These are phyloP conservation scores for Isaurus tuberculatus DNA, from an alignment of 92 coral and sea anemone species.

Conservation along the genomic window DNA sequence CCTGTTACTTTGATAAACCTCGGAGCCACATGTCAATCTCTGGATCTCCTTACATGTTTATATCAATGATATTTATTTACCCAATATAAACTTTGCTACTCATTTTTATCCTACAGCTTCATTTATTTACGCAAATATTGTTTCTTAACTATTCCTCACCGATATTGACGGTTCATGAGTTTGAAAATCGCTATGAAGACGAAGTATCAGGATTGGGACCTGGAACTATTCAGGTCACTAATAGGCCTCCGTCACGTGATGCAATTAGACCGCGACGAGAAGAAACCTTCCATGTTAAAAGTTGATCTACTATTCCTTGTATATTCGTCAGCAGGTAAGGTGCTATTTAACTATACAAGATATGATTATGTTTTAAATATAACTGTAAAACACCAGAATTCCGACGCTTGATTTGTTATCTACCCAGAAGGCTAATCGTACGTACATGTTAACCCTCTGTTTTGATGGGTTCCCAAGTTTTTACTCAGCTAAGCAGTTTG, in stretches of 20 bases:
- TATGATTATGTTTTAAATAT: neutral
- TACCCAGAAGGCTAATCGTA: too few relatives aligned
- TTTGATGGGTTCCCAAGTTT: too few relatives aligned
- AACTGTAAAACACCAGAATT: neutral
- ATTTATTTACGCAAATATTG: neutral
- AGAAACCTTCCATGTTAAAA: conserved; percentile 16
- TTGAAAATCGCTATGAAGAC: conserved; percentile 85
- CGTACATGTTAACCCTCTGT: too few relatives aligned
- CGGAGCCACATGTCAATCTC: neutral
- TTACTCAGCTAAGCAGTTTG: too few relatives aligned
- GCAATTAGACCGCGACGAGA: conserved; percentile 95
- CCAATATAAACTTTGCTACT: too few relatives aligned
- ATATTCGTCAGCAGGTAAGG: neutral
- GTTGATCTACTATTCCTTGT: neutral
- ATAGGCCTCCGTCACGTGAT: conserved; percentile 98
- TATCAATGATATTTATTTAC: too few relatives aligned
- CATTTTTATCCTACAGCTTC: too few relatives aligned
- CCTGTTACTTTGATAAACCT: too few relatives aligned
- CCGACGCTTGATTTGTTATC: too few relatives aligned
- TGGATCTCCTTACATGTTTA: neutral
- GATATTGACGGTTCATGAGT: conserved; percentile 91
- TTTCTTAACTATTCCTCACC: conserved; percentile 81
- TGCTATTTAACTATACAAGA: neutral
- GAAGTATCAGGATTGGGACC: conserved; percentile 62
- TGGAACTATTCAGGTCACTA: conserved; percentile 78